phyloP scores from a whole-genome alignment of 1,140 invertebrate genomes.

The Heliconius hewitsoni region DNA sequence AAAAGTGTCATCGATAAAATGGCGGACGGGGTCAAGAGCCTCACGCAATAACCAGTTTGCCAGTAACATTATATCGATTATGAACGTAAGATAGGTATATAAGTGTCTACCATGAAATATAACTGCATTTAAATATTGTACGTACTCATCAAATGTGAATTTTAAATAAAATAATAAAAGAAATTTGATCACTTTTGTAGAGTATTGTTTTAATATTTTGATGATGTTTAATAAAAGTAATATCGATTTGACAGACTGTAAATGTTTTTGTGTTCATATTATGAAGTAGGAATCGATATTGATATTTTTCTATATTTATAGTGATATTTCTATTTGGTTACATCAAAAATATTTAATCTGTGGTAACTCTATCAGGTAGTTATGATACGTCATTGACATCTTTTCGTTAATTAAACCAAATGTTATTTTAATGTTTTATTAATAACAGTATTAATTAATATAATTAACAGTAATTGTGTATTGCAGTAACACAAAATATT shows the following conservation, averaged over 20 bases:
- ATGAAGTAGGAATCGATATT: not conserved
- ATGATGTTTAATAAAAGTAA: not conserved
- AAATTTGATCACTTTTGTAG: not conserved
- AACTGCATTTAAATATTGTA: not conserved
- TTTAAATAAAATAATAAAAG: not conserved
- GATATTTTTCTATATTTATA: not conserved
- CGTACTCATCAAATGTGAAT: not conserved
- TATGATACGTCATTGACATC: not conserved
- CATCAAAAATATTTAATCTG: not conserved
- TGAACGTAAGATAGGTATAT: not conserved
- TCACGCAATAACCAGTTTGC: constrained; percentile 50
- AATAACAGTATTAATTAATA: constrained; percentile 16
- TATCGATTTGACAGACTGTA: not conserved
- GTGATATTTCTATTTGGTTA: not conserved
- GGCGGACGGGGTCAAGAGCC: constrained; percentile 57
- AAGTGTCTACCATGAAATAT: not conserved
- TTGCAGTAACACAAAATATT: not conserved
- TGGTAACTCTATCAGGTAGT: not conserved
- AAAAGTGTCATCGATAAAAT: constrained; percentile 67
- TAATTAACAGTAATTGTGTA: not conserved
- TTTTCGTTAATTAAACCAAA: not conserved
- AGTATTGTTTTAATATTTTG: not conserved
- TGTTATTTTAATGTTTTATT: constrained; percentile 16
- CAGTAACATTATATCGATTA: not conserved
- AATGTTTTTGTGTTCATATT: not conserved